Conservation (phyloP, 2,888 invertebrate species). For the Drosophila paucipuncta region DNA sequence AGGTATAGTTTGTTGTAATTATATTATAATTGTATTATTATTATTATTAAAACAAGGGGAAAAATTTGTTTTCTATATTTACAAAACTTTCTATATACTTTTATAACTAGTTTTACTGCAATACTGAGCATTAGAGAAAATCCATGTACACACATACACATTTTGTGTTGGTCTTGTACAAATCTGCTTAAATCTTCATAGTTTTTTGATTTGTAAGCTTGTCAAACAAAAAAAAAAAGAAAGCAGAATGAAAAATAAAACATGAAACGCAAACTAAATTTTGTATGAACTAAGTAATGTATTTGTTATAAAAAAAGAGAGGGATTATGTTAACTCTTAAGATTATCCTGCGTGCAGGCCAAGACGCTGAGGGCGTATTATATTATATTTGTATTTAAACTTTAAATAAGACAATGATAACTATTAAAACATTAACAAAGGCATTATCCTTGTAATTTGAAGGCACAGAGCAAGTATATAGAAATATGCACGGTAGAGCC, state of each 20-base stretch:
- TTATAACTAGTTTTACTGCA: constrained; percentile 30
- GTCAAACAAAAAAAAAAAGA: constrained; percentile 14
- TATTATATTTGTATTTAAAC: constrained; percentile 46
- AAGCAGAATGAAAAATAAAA: background rate
- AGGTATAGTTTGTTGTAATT: constrained; percentile 60
- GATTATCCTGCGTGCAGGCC: constrained; percentile 17
- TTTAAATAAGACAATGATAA: constrained; percentile 42
- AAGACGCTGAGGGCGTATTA: constrained; percentile 38
- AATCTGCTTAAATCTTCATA: constrained; percentile 36
- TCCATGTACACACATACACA: constrained; percentile 13
- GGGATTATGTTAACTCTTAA: constrained; percentile 42
- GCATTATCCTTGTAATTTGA: constrained; percentile 27
- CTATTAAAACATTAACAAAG: constrained; percentile 49
- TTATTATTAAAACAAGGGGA: constrained; percentile 8
- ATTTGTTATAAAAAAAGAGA: constrained; percentile 16
- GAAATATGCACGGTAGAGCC: constrained; percentile 38
- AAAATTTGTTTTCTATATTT: constrained; percentile 48
- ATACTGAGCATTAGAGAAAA: constrained; percentile 16
- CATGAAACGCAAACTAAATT: constrained; percentile 18
- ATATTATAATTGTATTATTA: constrained; percentile 36
- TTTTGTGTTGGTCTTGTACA: constrained; percentile 44
- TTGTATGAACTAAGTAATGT: constrained; percentile 18
- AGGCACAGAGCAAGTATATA: constrained; percentile 22
- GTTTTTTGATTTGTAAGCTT: constrained; percentile 22
- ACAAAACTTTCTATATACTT: constrained; percentile 22